phyloP scores from a whole-genome alignment of 2,113 vertebrate genomes.

The Tylochromis polylepis region DNA sequence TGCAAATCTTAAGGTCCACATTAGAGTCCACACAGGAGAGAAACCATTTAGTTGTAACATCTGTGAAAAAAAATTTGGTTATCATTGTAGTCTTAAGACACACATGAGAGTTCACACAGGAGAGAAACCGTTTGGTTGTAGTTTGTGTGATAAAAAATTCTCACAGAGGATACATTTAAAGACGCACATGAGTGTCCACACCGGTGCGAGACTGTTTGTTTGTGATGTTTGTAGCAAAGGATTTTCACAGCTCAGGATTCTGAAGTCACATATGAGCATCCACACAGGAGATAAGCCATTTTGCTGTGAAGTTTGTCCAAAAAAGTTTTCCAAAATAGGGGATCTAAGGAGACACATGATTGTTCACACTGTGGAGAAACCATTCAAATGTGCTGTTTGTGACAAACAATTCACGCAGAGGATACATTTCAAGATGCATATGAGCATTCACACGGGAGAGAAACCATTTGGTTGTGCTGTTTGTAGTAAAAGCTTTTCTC shows the following conservation, averaged over 20 bases:
- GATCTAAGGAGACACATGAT: background rate
- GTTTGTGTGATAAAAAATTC: background rate
- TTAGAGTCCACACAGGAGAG: background rate
- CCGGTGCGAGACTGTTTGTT: background rate
- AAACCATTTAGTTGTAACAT: background rate
- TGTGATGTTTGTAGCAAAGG: background rate
- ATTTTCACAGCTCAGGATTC: background rate
- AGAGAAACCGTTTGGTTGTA: background rate
- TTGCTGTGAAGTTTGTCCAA: background rate
- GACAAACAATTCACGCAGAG: background rate
- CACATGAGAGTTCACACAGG: background rate
- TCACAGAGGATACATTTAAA: background rate
- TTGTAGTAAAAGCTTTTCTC: background rate
- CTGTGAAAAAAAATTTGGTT: background rate
- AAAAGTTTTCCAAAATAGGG: background rate
- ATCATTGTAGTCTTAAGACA: background rate
- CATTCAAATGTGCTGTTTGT: background rate
- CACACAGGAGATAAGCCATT: background rate
- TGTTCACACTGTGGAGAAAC: background rate
- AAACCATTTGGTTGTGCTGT: background rate
- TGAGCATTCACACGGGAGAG: background rate
- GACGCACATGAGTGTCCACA: background rate
- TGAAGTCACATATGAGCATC: background rate
- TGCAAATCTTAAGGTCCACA: background rate
- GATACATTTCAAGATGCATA: background rate